Evolutionary conservation across 1,140 invertebrate genomes (phyloP).

Genomic region (Caenorhabditis tropicalis): DNA sequence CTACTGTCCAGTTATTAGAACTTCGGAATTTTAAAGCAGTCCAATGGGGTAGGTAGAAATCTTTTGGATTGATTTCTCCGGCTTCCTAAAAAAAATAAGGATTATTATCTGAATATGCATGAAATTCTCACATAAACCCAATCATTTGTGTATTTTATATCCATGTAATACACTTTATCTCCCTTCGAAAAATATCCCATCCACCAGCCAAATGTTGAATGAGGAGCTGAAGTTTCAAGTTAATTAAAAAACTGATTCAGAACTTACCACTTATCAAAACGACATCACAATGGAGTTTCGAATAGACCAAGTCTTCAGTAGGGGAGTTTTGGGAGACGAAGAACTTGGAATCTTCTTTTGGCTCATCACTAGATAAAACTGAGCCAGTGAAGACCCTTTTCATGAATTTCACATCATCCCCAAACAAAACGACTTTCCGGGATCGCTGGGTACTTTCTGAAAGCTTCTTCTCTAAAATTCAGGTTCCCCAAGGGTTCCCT

Average conservation of each 20-base stretch:
- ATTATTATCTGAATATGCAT: not conserved
- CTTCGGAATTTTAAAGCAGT: not conserved
- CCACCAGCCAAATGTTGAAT: conserved; percentile 22
- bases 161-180: conserved; percentile 4
- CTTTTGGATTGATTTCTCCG: not conserved
- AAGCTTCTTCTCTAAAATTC: too few relatives aligned
- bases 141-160: not conserved
- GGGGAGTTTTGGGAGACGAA: not conserved
- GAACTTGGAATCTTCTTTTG: not conserved
- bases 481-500: too few relatives aligned
- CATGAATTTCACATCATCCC: not conserved
- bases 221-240: not conserved
- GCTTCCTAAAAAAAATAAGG: not conserved
- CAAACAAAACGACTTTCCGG: not conserved
- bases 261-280: conserved; percentile 7
- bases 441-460: not conserved
- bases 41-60: not conserved
- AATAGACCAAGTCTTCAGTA: not conserved
- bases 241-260: too few relatives aligned
- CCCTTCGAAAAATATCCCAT: conserved; percentile 26
- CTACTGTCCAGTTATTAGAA: not conserved
- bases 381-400: not conserved
- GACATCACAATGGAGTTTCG: not conserved
- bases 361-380: not conserved
- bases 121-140: not conserved